Evolutionary conservation across 1,140 invertebrate genomes (phyloP).

Genomic region (Cardiocondyla obscurior): DNA sequence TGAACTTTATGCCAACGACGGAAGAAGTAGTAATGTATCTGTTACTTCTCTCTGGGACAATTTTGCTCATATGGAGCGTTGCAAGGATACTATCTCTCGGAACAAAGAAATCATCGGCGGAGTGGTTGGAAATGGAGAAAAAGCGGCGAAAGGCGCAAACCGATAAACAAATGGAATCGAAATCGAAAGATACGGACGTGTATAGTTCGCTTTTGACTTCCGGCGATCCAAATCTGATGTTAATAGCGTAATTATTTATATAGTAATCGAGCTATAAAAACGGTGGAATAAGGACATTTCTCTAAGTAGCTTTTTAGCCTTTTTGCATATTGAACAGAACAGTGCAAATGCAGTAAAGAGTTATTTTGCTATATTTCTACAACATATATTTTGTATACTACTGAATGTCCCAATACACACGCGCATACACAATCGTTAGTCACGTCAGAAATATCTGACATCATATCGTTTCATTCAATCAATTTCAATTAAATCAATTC

Average conservation of each 20-base stretch:
- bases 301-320: neutral
- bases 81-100: constrained; percentile 79
- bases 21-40: constrained; percentile 86
- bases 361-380: constrained; percentile 2
- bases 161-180: constrained; percentile 70
- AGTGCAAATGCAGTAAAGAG: neutral
- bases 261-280: neutral
- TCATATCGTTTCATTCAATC: neutral
- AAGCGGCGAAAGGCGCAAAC: constrained; percentile 74
- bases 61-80: constrained; percentile 83
- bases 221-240: constrained; percentile 54
- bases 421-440: neutral
- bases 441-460: neutral
- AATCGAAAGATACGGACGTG: constrained; percentile 79
- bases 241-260: constrained; percentile 14
- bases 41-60: constrained; percentile 84
- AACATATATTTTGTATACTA: neutral
- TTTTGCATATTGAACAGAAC: neutral
- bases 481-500: neutral
- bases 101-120: constrained; percentile 63
- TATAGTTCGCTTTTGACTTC: constrained; percentile 80
- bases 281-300: neutral
- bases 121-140: constrained; percentile 77
- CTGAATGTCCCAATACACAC: neutral
- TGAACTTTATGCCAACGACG: constrained; percentile 87